Base-by-base conservation (phyloP, 2,797 vertebrate genomes). In the Hippoglossus hippoglossus region DNA sequence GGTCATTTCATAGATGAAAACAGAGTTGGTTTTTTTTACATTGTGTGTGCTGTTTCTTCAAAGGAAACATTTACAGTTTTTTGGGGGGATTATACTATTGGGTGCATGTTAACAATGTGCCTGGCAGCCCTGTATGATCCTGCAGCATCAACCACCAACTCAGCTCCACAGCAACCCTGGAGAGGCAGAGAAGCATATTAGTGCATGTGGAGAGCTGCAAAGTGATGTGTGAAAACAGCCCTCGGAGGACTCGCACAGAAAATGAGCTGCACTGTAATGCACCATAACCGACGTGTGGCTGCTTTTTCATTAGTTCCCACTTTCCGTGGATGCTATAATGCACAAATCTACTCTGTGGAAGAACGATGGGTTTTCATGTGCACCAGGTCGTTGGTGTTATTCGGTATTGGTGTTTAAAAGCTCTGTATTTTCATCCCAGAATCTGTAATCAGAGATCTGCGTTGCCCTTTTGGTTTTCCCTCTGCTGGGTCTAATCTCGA, bases 231-330 rank as follows among this genome's bases (percentile, higher is more conserved):
- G 71, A 81, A 86, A 78, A 69, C 47, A 49, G 46, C 13, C 58
- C 57, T 54, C 67, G 7, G 44, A 74, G 55, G 56, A 77, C 55
- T 46, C 25, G 2, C 31, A 54, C 62, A 71, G 73, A 78, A 83
- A 88, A 83, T 62, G 59, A 83, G 66, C 70, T 67, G 67, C 34
- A 80, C 4, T 24, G 55, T 31, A 51, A 67, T 69, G 16, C 31
- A 46, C 64, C 51, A 41, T 62, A 75, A 49, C 71, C 63, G 63
- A 72, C 19, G 46, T 82, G 70, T 64, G 57, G 65, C 65, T 73
- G 70, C 82, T 73, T 87, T 70, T 79, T 44, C 52, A 85, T 84
- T 70, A 71, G 74, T 75, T 75, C 49, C 46, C 63, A 68, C 63
- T 62, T 78, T 76, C 61, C 13, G 41, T 3, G 1, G 79, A 77